phyloP scores from a whole-genome alignment of 2,888 invertebrate species.

The Gibbula magus region DNA sequence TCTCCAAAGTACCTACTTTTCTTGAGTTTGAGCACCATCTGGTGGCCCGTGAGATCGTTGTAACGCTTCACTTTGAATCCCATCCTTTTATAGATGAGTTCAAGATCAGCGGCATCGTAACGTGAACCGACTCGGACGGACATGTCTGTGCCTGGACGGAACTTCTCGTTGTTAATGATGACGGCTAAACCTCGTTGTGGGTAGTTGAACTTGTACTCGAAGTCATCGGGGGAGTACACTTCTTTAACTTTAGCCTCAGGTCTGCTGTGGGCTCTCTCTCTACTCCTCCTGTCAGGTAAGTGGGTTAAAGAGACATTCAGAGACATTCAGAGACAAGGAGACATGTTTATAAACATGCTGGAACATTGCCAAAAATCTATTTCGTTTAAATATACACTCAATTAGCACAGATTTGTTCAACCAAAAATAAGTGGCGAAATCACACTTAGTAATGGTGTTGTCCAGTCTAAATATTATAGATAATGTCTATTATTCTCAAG shows the following conservation, averaged over 20 bases:
- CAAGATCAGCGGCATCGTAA: constrained; percentile 32
- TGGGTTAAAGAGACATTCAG: too few species aligned
- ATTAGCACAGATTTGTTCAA: too few species aligned
- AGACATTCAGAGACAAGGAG: too few species aligned
- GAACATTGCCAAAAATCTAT: too few species aligned
- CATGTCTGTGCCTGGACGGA: constrained; percentile 10
- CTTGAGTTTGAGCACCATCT: constrained; percentile 35
- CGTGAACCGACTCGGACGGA: constrained; percentile 34
- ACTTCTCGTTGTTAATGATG: constrained; percentile 47
- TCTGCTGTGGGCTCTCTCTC: not conserved
- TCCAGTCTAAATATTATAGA: too few species aligned
- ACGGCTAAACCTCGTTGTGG: constrained; percentile 38
- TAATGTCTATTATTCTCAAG: too few species aligned
- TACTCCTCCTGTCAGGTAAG: not conserved
- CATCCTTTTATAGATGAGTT: constrained; percentile 31
- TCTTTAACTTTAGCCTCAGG: not conserved
- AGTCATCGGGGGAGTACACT: not conserved
- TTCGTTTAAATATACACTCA: too few species aligned
- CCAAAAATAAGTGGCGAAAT: too few species aligned
- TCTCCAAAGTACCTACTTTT: constrained; percentile 38
- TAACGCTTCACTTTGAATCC: constrained; percentile 38
- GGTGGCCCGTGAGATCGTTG: constrained; percentile 30
- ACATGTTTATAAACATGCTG: too few species aligned
- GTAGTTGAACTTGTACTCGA: constrained; percentile 38
- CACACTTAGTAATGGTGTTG: too few species aligned